Conservation (phyloP, 2,113 vertebrate species). For the Syrmaticus mikado region DNA sequence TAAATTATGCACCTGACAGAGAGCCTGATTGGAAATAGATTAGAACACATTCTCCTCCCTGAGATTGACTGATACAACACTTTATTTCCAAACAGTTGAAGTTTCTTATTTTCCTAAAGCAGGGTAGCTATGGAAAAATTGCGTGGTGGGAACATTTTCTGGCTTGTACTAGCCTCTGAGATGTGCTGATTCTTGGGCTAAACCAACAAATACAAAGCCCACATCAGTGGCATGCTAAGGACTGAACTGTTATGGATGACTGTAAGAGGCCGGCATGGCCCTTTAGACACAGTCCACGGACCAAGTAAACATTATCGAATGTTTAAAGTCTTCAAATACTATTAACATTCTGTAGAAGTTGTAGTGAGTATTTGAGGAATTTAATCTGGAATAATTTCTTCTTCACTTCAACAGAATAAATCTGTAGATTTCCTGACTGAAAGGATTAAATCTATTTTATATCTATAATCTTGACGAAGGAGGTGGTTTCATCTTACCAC, state of each 20-base stretch:
- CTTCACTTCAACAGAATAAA: rapidly evolving
- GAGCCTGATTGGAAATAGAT: background rate
- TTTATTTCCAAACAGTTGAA: background rate
- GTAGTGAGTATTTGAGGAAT: rapidly evolving
- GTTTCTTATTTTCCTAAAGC: background rate
- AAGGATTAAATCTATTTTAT: background rate
- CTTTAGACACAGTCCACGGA: background rate
- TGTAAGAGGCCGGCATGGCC: background rate
- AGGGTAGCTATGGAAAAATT: background rate
- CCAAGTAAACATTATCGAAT: background rate
- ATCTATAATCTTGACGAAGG: background rate
- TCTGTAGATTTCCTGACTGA: background rate
- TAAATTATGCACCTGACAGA: background rate
- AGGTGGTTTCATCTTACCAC: background rate
- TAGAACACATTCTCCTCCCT: background rate
- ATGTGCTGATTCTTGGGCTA: background rate
- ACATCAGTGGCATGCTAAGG: background rate
- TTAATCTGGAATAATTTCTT: background rate
- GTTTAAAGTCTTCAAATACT: background rate
- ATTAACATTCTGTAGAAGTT: background rate
- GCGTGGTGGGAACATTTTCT: background rate
- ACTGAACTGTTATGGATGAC: background rate
- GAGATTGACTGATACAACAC: background rate
- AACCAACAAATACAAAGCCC: background rate
- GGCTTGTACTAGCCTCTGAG: background rate